Base-by-base conservation (phyloP, 2,888 invertebrate genomes). In the Gisinianus flammeolus region DNA sequence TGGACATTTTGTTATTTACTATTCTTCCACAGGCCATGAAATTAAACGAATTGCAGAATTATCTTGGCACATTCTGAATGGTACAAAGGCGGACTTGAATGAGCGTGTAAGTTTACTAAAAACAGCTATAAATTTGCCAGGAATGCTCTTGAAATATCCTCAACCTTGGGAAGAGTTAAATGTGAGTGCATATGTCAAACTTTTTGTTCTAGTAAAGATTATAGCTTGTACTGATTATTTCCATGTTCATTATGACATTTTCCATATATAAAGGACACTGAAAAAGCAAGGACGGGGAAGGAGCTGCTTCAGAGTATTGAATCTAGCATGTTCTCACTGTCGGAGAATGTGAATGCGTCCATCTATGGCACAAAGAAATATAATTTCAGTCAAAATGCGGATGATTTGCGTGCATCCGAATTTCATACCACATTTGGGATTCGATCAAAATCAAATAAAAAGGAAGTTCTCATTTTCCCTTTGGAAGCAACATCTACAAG, bases 111-210 rank as follows among this genome's bases (percentile, higher is more conserved):
- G 12, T 2, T 28, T 84, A 19, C 71, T 79, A 24, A 24, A 77
- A 4, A 72, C 69, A 62, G 81, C 80, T 6, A 62, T 81, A 1
- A 76, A 74, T 10, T 44, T 84, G n/a, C 69, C 79, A n/a, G 64
- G 62, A 12, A 56, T 73, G 22, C 28, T 84, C 0, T 76, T 84
- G 10, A 33, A 54, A 2, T 75, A 80, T 58, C 62, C 58, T 1
- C 74, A 79, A 2, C 83, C 83, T 0, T 84, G 84, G 84, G 70
- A 31, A 31, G 81, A 83, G 22, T 12, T 82, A 12, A 8, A 62
- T 0, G n/a, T 73, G 16, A 80, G 81, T n/a, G n/a, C n/a, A n/a
- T n/a, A n/a, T n/a, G n/a, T n/a, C n/a, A n/a, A n/a, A n/a, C n/a
- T n/a, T n/a, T n/a, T n/a, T n/a, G n/a, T n/a, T n/a, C n/a, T n/a